Conservation (phyloP, 2,888 invertebrate genomes). For the Leucania comma region DNA sequence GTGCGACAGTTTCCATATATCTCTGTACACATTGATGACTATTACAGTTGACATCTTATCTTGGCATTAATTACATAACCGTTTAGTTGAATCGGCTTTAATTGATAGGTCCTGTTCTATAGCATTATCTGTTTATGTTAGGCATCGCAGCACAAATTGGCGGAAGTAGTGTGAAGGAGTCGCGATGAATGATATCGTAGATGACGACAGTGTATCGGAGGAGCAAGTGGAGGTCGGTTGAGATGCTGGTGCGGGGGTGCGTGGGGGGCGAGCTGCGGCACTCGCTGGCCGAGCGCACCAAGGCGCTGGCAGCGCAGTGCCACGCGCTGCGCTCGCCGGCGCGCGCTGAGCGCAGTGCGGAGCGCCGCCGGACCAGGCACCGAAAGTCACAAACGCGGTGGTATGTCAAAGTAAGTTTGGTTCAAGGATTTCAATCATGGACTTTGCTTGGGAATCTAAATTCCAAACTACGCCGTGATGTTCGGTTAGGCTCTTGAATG, state of each 20-base stretch:
- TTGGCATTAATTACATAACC: slow-evolving; percentile 70
- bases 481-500: not conserved
- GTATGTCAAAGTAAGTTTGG: slow-evolving; percentile 93
- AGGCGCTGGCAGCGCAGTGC: slow-evolving; percentile 88
- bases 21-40: slow-evolving; percentile 26
- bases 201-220: slow-evolving; percentile 63
- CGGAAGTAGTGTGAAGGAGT: slow-evolving; percentile 37
- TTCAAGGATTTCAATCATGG: slow-evolving; percentile 24
- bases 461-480: not conserved
- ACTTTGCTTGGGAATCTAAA: not conserved
- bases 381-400: slow-evolving; percentile 91
- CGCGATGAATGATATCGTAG: slow-evolving; percentile 69
- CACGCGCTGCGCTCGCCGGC: slow-evolving; percentile 87
- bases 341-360: slow-evolving; percentile 78
- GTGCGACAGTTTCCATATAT: slow-evolving; percentile 39
- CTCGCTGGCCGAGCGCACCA: slow-evolving; percentile 88
- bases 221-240: slow-evolving; percentile 77
- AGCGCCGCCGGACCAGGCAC: slow-evolving; percentile 84
- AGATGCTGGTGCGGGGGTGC: slow-evolving; percentile 88
- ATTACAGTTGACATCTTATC: slow-evolving; percentile 21
- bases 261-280: slow-evolving; percentile 87
- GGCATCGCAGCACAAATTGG: slow-evolving; percentile 35
- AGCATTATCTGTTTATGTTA: slow-evolving; percentile 41
- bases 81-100: slow-evolving; percentile 18
- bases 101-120: slow-evolving; percentile 12